Evolutionary conservation across 1,140 invertebrate genomes (phyloP), one percentile per base, ranked within the genome.

Genomic region (Megathymus violae): DNA sequence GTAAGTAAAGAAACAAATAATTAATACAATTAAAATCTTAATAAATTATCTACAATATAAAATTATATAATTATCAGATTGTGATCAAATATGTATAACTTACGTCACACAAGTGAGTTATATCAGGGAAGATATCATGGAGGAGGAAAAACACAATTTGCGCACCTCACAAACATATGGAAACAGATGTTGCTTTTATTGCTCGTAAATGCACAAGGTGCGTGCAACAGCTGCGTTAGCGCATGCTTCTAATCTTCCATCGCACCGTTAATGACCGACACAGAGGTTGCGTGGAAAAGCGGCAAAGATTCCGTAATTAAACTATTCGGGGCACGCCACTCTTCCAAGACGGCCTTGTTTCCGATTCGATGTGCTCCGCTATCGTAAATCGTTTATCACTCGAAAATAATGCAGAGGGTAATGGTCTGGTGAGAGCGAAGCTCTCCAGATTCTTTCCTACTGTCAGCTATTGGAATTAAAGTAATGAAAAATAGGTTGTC

Each of bases 301-400:
- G 75, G 67, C 71, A 74, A 78, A 65, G 70, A 71, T 79, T 79
- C 76, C 72, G 70, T 81, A 85, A 83, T 86, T 86, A 85, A 83
- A 75, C 76, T 76, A 82, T 78, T 74, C 80, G 65, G 67, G 78
- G 64, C 78, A 80, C 76, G 74, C 71, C 80, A 78, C 54, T 76
- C 64, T 77, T 64, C 68, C 75, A 82, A 69, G 62, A 74, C 78
- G 81, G 76, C 81, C 81, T 85, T 83, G 83, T 87, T 89, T 89
- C 59, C 74, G 72, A 88, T 89, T 84, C 74, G 81, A 71, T 56
- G 71, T 76, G 79, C 74, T 80, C 67, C 52, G 68, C 67, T 76
- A 82, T 78, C 73, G 76, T 88, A 82, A 87, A 89, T 88, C 78
- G 82, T 82, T 89, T 85, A 84, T 80, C 69, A 81, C 70, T 69